Evolutionary conservation across 2,113 vertebrate species (phyloP), one percentile per base, ranked within the genome.

Genomic region (Marcusenius ussheri): DNA sequence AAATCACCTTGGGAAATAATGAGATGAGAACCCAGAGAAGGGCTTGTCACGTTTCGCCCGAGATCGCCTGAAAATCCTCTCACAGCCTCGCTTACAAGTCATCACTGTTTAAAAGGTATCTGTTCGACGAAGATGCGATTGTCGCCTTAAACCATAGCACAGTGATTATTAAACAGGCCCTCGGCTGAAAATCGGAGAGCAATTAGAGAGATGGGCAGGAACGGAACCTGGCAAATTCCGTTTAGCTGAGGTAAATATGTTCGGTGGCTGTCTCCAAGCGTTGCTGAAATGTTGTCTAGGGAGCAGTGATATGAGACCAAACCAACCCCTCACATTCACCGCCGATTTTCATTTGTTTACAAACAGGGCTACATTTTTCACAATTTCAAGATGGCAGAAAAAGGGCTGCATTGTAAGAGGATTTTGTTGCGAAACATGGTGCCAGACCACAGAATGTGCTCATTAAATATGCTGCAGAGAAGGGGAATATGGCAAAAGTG

Each of bases 1-100:
- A 93, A 92, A 51, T n/a, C 89, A 88, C 91, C 94, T 94, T 94
- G 92, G 50, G 80, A 49, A 66, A 88, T 49, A 88, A 58, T 49
- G 53, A 62, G 66, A 83, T 39, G 49, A 15, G 77, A 39, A 17
- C 21, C 47, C 51, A 87, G 19, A 77, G 46, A 51, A 46, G 45
- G 8, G 85, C 62, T 56, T 77, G 89, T 90, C 27, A 46, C 46
- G 19, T 49, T 74, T 19, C 84, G 35, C 77, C 50, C 50, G 11
- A 27, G 49, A 89, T 45, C n/a, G 19, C 46, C 77, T 27, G 5
- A n/a, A 77, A 53, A 58, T 89, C 27, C 24, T 77, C 66, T 50
- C 45, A 31, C 24, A 49, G 66, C 49, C 66, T 89, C 49, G 21
- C 70, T 89, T 49, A 89, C 70, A 80, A 89, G 51, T 89, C 89